Percentiles rank a stretch among this genome's conserved stretches.
These are phyloP conservation scores for Zaprionus camerounensis DNA, from an alignment of 1,140 invertebrate genomes.

Conservation along the genomic window DNA sequence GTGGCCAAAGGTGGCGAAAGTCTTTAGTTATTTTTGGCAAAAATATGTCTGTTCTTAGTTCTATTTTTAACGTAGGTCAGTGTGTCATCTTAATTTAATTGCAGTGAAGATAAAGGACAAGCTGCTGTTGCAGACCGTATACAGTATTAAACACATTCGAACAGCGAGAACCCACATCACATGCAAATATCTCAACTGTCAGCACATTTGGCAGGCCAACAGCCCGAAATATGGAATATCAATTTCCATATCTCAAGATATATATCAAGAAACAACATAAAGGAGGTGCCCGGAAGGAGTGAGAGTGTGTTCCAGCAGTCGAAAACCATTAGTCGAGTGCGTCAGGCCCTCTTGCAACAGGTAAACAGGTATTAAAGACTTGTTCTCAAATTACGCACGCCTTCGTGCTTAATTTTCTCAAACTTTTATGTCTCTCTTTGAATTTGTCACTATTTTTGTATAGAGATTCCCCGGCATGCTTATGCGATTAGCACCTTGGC, in stretches of 20 bases:
- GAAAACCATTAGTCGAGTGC: constrained; percentile 4
- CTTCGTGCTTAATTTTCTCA: not conserved
- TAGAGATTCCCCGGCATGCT: constrained; percentile 60
- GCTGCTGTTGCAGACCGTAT: not conserved
- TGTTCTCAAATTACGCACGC: not conserved
- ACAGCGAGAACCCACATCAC: constrained; percentile 3
- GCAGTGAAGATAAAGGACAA: not conserved
- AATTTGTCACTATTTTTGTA: constrained; percentile 21
- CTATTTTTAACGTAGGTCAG: not conserved
- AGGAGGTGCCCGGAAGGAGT: not conserved
- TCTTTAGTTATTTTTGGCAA: not conserved
- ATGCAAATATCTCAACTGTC: constrained; percentile 4
- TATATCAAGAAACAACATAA: constrained; percentile 11
- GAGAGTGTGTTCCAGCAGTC: not conserved
- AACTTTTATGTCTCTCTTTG: not conserved
- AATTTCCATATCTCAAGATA: not conserved
- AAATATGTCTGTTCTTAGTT: not conserved
- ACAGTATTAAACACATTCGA: not conserved
- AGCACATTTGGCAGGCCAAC: not conserved
- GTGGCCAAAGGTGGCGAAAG: not conserved
- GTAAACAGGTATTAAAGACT: not conserved
- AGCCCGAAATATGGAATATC: constrained; percentile 3
- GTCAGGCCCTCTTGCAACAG: not conserved
- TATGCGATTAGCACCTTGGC: constrained; percentile 62
- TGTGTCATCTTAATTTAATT: constrained; percentile 7